phyloP scores from a whole-genome alignment of 2,797 vertebrate species.

The Orientallactaga sibirica region DNA sequence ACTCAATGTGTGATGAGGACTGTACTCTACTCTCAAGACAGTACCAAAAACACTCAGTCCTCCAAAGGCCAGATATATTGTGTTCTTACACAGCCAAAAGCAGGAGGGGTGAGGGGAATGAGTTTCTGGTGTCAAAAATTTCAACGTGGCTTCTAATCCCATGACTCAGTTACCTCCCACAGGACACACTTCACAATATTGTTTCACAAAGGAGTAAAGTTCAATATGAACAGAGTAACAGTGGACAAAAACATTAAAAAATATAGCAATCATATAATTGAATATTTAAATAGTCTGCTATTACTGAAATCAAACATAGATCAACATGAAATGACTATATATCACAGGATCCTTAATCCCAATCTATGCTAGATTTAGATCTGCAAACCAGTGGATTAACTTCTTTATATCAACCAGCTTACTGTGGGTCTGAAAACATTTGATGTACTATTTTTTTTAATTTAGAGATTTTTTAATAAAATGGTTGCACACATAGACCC shows the following conservation, averaged over 20 bases:
- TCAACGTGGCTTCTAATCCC: not conserved
- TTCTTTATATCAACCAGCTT: not conserved
- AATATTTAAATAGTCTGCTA: not conserved
- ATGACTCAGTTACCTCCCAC: not conserved
- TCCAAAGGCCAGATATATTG: not conserved
- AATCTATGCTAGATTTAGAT: not conserved
- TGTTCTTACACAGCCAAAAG: not conserved
- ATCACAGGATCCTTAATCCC: not conserved
- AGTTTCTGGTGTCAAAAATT: not conserved
- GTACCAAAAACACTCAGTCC: too few relatives aligned
- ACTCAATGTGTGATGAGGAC: not conserved
- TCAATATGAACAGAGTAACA: not conserved
- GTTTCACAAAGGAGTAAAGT: not conserved
- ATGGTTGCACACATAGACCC: too few relatives aligned
- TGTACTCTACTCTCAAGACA: not conserved
- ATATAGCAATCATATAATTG: not conserved
- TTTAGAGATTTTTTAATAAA: too few relatives aligned
- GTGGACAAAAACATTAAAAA: not conserved
- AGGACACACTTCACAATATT: not conserved
- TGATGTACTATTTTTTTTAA: too few relatives aligned
- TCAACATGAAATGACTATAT: not conserved
- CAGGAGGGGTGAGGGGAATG: not conserved
- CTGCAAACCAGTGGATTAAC: not conserved
- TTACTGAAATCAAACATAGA: not conserved
- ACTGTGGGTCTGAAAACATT: not conserved